Percentiles rank a stretch among this genome's conserved stretches.
These are phyloP conservation scores for Lymantria dispar DNA, from an alignment of 2,888 invertebrate genomes.

Conservation along the genomic window DNA sequence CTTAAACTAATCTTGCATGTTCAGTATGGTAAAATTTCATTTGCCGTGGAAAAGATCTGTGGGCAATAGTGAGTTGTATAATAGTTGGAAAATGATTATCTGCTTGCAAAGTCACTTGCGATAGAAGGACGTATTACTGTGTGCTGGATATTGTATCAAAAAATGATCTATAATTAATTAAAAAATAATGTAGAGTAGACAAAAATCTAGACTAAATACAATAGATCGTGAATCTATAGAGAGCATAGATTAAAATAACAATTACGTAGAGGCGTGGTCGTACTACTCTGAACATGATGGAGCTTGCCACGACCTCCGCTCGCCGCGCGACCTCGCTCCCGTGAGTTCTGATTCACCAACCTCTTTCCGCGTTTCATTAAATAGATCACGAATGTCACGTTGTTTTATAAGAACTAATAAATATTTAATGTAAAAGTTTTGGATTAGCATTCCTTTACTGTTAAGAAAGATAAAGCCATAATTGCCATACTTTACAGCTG, in stretches of 20 bases:
- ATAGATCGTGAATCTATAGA: slow-evolving; percentile 32
- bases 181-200: background rate
- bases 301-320: slow-evolving; percentile 49
- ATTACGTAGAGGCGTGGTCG: slow-evolving; percentile 55
- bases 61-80: no score
- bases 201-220: slow-evolving; percentile 5
- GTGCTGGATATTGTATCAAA: no score
- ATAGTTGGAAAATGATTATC: no score
- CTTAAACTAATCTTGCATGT: no score
- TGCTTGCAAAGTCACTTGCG: no score
- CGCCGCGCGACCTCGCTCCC: slow-evolving; percentile 52
- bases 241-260: slow-evolving; percentile 52
- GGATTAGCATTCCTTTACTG: background rate
- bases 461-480: no score
- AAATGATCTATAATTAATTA: no score
- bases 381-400: slow-evolving; percentile 18
- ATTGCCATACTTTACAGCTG: no score
- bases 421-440: background rate
- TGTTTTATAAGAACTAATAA: background rate
- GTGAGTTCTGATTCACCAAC: slow-evolving; percentile 44
- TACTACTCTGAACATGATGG: slow-evolving; percentile 39
- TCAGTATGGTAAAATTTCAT: no score
- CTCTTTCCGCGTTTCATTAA: slow-evolving; percentile 37
- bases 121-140: no score
- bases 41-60: no score